Evolutionary conservation across 2,797 vertebrate genomes (phyloP).

Genomic region (Pristis pectinata): DNA sequence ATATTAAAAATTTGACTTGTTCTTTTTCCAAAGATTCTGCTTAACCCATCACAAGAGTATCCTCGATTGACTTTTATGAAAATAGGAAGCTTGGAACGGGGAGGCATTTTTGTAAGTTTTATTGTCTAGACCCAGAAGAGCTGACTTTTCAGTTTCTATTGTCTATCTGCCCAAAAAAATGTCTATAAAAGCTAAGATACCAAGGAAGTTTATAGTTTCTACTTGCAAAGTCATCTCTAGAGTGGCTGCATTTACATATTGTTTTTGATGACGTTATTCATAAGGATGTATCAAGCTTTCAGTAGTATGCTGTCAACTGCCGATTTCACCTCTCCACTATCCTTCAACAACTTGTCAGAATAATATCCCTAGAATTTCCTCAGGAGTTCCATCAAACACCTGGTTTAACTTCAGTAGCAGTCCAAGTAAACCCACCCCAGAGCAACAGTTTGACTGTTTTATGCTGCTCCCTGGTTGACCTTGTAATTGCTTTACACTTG

Average conservation of each 20-base stretch:
- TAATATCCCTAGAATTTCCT: neutral
- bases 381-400: neutral
- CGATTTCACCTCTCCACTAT: neutral
- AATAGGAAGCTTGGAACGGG: constrained; percentile 45
- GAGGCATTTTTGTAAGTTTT: constrained; percentile 48
- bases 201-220: neutral
- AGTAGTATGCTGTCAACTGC: neutral
- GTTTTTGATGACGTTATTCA: neutral
- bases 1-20: neutral
- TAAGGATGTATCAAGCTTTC: neutral
- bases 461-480: neutral
- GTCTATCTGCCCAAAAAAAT: neutral
- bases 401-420: neutral
- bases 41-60: neutral
- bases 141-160: neutral
- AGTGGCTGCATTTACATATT: neutral
- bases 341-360: neutral
- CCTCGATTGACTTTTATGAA: constrained; percentile 42
- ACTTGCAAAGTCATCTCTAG: neutral
- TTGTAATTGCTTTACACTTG: neutral
- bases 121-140: neutral
- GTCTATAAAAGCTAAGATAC: neutral
- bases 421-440: neutral
- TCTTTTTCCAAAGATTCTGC: neutral
- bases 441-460: neutral